phyloP scores from a whole-genome alignment of 2,797 vertebrate species.

The Malurus splendens region DNA sequence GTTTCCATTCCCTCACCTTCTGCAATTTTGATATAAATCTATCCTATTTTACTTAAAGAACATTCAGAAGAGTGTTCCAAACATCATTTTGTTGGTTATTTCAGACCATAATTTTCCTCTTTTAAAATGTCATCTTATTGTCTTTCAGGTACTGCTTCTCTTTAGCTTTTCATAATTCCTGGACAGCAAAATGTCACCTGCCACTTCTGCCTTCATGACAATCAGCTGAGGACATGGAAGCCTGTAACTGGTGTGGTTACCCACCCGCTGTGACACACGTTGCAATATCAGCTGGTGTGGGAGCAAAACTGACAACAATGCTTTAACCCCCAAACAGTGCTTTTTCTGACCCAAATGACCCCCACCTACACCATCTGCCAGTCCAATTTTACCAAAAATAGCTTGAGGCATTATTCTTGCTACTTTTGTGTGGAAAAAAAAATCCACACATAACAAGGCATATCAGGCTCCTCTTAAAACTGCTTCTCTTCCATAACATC shows the following conservation, averaged over 20 bases:
- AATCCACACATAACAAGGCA: not conserved
- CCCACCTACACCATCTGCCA: not conserved
- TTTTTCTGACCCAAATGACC: not conserved
- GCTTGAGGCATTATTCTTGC: not conserved
- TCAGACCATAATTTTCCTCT: not conserved
- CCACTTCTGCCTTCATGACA: not conserved
- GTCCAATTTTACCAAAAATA: not conserved
- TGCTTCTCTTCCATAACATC: not conserved
- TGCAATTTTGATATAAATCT: not conserved
- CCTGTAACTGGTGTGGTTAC: not conserved
- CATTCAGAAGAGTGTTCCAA: not conserved
- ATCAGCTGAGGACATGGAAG: not conserved
- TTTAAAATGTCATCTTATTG: not conserved
- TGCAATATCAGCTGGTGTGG: not conserved
- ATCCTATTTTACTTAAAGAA: not conserved
- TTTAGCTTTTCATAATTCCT: not conserved
- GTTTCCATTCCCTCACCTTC: not conserved
- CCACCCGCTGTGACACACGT: not conserved
- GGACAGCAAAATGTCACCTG: not conserved
- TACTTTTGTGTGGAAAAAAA: not conserved
- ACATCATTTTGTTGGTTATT: not conserved
- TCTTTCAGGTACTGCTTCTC: not conserved
- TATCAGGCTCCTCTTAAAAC: not conserved
- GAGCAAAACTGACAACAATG: not conserved
- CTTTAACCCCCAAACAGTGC: not conserved